These are phyloP conservation scores for Oceanodroma tethys DNA, from an alignment of 2,113 vertebrate species.

Conservation along the genomic window DNA sequence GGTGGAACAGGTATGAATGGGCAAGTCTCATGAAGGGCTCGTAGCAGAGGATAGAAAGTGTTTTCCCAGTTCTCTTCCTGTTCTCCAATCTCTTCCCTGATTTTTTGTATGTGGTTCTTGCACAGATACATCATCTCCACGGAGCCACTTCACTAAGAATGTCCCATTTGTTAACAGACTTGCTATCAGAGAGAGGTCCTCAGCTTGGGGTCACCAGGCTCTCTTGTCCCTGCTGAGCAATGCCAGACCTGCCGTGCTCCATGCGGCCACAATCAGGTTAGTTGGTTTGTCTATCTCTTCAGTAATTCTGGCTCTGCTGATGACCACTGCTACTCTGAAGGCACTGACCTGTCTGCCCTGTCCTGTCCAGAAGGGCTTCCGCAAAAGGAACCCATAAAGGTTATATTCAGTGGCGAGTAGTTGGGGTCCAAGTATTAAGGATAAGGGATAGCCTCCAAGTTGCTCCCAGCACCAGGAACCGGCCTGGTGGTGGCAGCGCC, in stretches of 20 bases:
- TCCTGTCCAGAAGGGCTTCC: background rate
- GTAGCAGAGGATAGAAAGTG: background rate
- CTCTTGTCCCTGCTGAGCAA: background rate
- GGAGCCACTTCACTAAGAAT: background rate
- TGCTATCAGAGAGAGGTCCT: background rate
- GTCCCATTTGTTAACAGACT: background rate
- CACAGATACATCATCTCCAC: background rate
- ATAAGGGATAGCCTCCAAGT: background rate
- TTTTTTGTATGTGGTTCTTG: background rate
- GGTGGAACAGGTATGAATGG: background rate
- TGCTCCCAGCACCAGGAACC: constrained; percentile 19
- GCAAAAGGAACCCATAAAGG: background rate
- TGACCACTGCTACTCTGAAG: background rate
- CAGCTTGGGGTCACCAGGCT: background rate
- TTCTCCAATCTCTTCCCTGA: background rate
- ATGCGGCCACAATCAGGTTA: background rate
- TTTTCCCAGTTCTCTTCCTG: background rate
- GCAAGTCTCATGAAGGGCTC: background rate
- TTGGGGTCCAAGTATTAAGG: background rate
- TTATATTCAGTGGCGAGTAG: background rate
- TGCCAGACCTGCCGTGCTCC: background rate
- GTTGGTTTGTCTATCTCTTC: background rate
- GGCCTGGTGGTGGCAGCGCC: background rate
- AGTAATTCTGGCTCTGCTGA: background rate
- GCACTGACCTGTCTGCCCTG: constrained; percentile 8